Evolutionary conservation across 1,140 invertebrate genomes (phyloP).

Genomic region (Triops longicaudatus): DNA sequence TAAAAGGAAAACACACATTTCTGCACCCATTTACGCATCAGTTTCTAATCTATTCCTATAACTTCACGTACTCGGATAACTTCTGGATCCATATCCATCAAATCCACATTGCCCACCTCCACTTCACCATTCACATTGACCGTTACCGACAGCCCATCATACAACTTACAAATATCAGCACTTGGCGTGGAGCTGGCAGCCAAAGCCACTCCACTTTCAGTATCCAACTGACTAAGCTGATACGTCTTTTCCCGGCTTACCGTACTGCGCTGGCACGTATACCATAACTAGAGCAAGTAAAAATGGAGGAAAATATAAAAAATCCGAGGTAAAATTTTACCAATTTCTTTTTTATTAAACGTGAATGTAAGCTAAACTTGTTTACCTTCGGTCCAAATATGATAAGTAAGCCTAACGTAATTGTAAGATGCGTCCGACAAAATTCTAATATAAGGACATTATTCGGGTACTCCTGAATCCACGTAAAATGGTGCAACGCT

Average conservation of each 20-base stretch:
- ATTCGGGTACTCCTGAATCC: slow-evolving; percentile 55
- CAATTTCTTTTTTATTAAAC: neutral
- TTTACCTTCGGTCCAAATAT: slow-evolving; percentile 65
- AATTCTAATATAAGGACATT: slow-evolving; percentile 58
- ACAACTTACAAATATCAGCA: neutral
- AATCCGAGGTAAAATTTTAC: neutral
- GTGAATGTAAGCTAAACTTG: neutral
- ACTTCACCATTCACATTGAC: slow-evolving; percentile 23
- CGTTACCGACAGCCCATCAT: neutral
- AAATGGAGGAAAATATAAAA: slow-evolving; percentile 4
- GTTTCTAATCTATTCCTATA: neutral
- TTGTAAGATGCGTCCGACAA: slow-evolving; percentile 64
- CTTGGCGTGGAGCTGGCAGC: neutral
- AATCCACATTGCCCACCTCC: slow-evolving; percentile 28
- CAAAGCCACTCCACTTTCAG: neutral
- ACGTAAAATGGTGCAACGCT: slow-evolving; percentile 48
- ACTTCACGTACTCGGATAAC: slow-evolving; percentile 29
- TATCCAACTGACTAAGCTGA: neutral
- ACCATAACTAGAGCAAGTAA: neutral
- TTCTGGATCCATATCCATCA: slow-evolving; percentile 31
- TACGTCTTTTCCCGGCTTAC: neutral
- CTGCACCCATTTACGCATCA: neutral
- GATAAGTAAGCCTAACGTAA: slow-evolving; percentile 61
- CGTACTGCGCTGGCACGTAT: neutral
- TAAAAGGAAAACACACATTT: slow-evolving; percentile 24